Evolutionary conservation across 2,888 invertebrate genomes (phyloP), one percentile per base, ranked within the genome.

Genomic region (Chrysolina americana): DNA sequence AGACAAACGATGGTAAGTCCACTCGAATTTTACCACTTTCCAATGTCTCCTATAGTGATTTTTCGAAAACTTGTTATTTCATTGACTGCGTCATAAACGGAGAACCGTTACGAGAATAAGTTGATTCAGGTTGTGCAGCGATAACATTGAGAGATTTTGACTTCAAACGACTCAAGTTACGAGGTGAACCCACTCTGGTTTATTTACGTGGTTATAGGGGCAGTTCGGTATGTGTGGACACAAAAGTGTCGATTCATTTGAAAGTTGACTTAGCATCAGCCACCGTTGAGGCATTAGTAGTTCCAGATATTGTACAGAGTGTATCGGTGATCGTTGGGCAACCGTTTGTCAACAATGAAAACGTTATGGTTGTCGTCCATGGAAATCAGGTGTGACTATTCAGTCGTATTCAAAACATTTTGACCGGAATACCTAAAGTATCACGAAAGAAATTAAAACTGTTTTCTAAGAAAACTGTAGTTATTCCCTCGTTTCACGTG

Each of bases 361-460:
- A n/a, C n/a, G n/a, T n/a, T n/a, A n/a, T n/a, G n/a, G n/a, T n/a
- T n/a, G n/a, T n/a, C n/a, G n/a, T n/a, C n/a, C n/a, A n/a, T n/a
- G n/a, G n/a, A n/a, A n/a, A n/a, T n/a, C n/a, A n/a, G n/a, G n/a
- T n/a, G n/a, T n/a, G n/a, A n/a, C n/a, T n/a, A n/a, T n/a, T n/a
- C n/a, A n/a, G n/a, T n/a, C n/a, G n/a, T n/a, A n/a, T 41, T 78
- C 80, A 48, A 63, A 79, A 11, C 78, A 76, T 21, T 78, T 78
- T 72, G 17, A n/a, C 9, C 6, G 11, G n/a, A 15, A 48, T 69
- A 2, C 13, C n/a, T 44, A 6, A 62, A 8, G 56, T 68, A 19
- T 68, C 71, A 10, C 11, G 64, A 1, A 53, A 21, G 3, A 76
- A 76, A 63, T 36, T 72, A 2, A 69, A 36, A 21, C 28, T 74